Conservation (phyloP, 2,888 invertebrate species). For the Achlya flavicornis region DNA sequence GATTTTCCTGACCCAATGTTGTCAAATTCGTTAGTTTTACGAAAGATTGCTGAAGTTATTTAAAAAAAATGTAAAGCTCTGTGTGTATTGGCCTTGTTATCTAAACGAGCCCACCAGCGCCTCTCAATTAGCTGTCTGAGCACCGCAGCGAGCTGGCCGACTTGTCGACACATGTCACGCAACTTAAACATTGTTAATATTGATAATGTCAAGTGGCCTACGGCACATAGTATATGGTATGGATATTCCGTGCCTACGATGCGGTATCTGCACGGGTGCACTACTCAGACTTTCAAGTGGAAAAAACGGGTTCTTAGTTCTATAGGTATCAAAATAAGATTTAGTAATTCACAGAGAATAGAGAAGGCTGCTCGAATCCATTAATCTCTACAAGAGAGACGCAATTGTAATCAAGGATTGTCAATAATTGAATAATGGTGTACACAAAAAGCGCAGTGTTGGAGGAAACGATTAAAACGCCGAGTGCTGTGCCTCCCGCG, state of each 20-base stretch:
- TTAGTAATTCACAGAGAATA: not conserved
- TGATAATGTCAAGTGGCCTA: not conserved
- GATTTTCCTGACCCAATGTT: not conserved
- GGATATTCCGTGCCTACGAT: too few species aligned
- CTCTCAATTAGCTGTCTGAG: not conserved
- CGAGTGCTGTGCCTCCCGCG: not conserved
- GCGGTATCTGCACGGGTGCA: not conserved
- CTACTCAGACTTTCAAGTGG: not conserved
- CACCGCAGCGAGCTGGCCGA: not conserved
- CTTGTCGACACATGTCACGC: conserved; percentile 11
- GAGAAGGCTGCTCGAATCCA: not conserved
- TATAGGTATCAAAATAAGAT: not conserved
- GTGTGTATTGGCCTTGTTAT: not conserved
- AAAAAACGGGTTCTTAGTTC: not conserved
- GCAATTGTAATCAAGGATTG: not conserved
- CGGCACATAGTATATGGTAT: not conserved
- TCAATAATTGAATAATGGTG: not conserved
- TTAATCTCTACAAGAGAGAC: not conserved
- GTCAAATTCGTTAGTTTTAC: not conserved
- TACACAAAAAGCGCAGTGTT: not conserved
- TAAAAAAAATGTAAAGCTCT: not conserved
- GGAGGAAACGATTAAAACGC: conserved; percentile 4
- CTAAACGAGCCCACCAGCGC: not conserved
- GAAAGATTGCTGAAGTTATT: not conserved
- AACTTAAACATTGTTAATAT: not conserved